These are phyloP conservation scores for Planiliza haematocheilus DNA, from an alignment of 2,113 vertebrate species.

Conservation along the genomic window DNA sequence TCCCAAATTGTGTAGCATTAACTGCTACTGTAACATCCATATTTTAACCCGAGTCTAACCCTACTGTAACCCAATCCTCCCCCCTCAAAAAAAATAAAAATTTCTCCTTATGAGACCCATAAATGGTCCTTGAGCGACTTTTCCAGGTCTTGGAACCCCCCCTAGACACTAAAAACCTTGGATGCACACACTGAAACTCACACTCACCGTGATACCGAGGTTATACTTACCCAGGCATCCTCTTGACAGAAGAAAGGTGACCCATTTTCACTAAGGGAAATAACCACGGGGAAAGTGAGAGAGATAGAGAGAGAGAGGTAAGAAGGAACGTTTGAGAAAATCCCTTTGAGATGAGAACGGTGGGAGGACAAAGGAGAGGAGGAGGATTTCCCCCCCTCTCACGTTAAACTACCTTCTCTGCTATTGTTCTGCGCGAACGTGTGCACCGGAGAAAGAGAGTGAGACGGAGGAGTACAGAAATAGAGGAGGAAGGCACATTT, in stretches of 20 bases:
- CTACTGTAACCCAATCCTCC: not conserved
- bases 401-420: slow-evolving; percentile 42
- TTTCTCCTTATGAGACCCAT: slow-evolving; percentile 45
- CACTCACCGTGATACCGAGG: slow-evolving; percentile 37
- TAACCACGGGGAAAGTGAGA: slow-evolving; percentile 50
- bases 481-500: slow-evolving; percentile 38
- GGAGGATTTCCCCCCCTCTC: not conserved
- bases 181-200: slow-evolving; percentile 8
- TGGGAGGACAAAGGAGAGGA: slow-evolving; percentile 34
- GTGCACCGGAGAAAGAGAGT: slow-evolving; percentile 1
- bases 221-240: slow-evolving; percentile 61
- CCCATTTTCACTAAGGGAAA: slow-evolving; percentile 79
- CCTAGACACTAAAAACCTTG: slow-evolving; percentile 32
- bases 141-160: slow-evolving; percentile 35
- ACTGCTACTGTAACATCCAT: not conserved
- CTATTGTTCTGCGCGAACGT: slow-evolving; percentile 37
- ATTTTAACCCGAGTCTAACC: not conserved
- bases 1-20: not conserved
- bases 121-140: slow-evolving; percentile 65
- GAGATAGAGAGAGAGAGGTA: not conserved
- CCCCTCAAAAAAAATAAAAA: slow-evolving; percentile 4
- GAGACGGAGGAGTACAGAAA: slow-evolving; percentile 28
- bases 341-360: slow-evolving; percentile 65
- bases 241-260: slow-evolving; percentile 74
- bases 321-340: slow-evolving; percentile 54